A percentile compares a stretch with the other conserved stretches of the same genome.
phyloP scores from a whole-genome alignment of 2,888 invertebrate genomes.

The Poecilobothrus nobilitatus region DNA sequence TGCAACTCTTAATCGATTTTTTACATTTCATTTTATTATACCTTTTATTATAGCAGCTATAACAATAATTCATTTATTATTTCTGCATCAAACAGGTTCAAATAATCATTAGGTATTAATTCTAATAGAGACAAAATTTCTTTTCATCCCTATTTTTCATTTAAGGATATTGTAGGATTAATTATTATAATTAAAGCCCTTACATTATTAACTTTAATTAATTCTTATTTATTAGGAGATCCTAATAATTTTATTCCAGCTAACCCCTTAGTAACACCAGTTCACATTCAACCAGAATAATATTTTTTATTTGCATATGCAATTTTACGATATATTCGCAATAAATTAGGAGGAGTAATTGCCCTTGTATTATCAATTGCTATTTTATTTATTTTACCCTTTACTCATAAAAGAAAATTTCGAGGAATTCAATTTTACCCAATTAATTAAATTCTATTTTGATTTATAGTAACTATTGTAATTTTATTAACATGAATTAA shows the following conservation, averaged over 20 bases:
- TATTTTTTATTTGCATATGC: no score
- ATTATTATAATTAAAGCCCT: no score
- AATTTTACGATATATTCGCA: slow-evolving; percentile 70
- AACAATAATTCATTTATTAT: slow-evolving; percentile 56
- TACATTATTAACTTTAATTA: no score
- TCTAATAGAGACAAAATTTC: no score
- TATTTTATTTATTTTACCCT: slow-evolving; percentile 58
- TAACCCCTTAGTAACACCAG: slow-evolving; percentile 49
- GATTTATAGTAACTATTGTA: no score
- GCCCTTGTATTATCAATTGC: slow-evolving; percentile 50
- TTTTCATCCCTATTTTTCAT: no score
- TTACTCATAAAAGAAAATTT: no score
- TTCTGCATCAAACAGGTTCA: slow-evolving; percentile 59
- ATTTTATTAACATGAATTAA: no score
- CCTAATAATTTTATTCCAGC: slow-evolving; percentile 63
- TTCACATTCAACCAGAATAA: slow-evolving; percentile 76
- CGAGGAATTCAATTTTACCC: no score
- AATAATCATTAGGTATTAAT: slow-evolving; percentile 57
- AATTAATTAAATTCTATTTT: no score
- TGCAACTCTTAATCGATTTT: slow-evolving; percentile 65
- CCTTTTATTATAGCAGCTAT: slow-evolving; percentile 58
- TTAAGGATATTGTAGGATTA: no score
- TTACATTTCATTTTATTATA: slow-evolving; percentile 62
- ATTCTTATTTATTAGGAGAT: no score
- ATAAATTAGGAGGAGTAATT: slow-evolving; percentile 65